Evolutionary conservation across 2,797 vertebrate genomes (phyloP).

Genomic region (Sylvia borin): DNA sequence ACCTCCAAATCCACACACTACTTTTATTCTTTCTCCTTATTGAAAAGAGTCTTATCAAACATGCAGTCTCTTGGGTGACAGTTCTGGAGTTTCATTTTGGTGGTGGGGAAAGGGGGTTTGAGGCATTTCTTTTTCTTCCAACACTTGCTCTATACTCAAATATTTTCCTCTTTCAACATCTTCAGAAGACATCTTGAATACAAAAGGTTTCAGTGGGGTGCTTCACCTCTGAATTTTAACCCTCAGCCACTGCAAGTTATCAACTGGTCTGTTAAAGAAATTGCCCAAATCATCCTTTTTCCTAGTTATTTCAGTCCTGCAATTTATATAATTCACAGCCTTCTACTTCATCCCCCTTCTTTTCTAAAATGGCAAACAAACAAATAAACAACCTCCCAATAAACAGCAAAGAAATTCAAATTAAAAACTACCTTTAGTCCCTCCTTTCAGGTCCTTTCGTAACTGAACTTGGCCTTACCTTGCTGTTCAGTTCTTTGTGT

Average conservation of each 20-base stretch:
- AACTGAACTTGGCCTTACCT: neutral
- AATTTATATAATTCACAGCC: neutral
- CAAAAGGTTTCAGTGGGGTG: neutral
- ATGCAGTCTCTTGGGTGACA: accelerated
- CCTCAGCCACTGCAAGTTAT: neutral
- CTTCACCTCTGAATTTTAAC: neutral
- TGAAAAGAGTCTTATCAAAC: neutral
- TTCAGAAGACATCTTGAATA: neutral
- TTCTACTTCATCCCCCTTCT: neutral
- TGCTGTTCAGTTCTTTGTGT: neutral
- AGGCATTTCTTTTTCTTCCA: neutral
- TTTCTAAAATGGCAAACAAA: neutral
- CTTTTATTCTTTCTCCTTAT: neutral
- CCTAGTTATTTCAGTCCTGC: neutral
- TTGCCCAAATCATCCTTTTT: neutral
- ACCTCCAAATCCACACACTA: neutral
- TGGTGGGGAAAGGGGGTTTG: neutral
- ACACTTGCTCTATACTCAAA: neutral
- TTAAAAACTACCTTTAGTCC: neutral
- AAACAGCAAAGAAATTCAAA: neutral
- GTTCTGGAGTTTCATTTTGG: neutral
- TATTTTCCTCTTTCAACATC: neutral
- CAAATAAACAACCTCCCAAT: neutral
- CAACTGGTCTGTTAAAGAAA: neutral
- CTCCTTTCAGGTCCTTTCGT: neutral